Evolutionary conservation across 2,888 invertebrate genomes (phyloP).

Genomic region (Labia minor): DNA sequence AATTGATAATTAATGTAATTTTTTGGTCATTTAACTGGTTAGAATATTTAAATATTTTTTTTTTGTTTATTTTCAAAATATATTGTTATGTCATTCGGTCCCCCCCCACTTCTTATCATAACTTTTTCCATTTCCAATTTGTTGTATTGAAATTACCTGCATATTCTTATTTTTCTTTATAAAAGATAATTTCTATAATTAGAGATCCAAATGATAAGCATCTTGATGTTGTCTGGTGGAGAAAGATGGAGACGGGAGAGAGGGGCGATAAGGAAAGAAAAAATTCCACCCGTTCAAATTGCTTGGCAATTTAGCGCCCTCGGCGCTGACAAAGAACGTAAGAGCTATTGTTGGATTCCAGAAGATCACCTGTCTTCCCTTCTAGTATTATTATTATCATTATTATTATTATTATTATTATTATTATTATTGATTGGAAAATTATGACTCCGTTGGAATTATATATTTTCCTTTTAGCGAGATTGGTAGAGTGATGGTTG

Average conservation of each 20-base stretch:
- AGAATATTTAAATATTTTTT: too few species aligned
- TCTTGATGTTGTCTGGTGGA: background rate
- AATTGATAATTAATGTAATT: background rate
- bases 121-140: background rate
- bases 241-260: too few species aligned
- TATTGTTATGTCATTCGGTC: too few species aligned
- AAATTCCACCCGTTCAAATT: background rate
- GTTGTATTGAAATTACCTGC: background rate
- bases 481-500: too few species aligned
- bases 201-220: background rate
- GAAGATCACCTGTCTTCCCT: background rate
- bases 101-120: background rate
- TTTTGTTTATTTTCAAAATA: too few species aligned
- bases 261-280: background rate
- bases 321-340: background rate
- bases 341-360: background rate
- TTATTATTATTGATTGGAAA: background rate
- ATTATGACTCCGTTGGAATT: background rate
- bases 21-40: background rate
- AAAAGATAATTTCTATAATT: conserved; percentile 1
- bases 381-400: too few species aligned
- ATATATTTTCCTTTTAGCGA: too few species aligned
- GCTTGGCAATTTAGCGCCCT: background rate
- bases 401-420: background rate
- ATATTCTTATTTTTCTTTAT: background rate